phyloP scores from a whole-genome alignment of 2,797 vertebrate genomes.

The Danio aesculapii region DNA sequence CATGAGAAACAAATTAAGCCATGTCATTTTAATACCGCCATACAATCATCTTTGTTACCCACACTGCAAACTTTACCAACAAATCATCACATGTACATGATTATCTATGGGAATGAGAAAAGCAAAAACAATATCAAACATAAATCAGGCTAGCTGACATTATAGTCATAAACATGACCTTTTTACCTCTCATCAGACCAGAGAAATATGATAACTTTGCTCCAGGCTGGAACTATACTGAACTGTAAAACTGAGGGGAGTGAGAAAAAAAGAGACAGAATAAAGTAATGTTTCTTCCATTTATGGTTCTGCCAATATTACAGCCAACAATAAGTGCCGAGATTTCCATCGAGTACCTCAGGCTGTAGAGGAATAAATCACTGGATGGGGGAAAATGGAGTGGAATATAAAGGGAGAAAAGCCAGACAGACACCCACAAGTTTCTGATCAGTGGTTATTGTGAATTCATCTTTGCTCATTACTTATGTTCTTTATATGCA shows the following conservation, averaged over 20 bases:
- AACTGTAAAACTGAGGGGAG: conserved; percentile 1
- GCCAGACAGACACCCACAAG: conserved; percentile 21
- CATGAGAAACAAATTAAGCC: background rate
- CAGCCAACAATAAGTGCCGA: conserved; percentile 77
- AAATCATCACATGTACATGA: background rate
- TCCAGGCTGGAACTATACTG: conserved; percentile 1
- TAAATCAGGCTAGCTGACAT: background rate
- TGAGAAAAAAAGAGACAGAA: conserved; percentile 53
- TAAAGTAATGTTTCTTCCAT: conserved; percentile 78
- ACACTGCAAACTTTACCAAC: background rate
- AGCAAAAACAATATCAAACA: background rate
- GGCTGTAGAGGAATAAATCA: conserved; percentile 75
- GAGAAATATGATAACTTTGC: conserved; percentile 16
- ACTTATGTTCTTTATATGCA: conserved; percentile 2
- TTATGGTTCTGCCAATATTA: conserved; percentile 76
- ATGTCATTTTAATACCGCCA: background rate
- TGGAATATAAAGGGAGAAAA: conserved; percentile 31
- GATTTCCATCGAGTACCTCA: conserved; percentile 75
- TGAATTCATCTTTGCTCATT: background rate
- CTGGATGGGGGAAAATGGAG: conserved; percentile 18
- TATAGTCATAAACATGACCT: conserved; percentile 22
- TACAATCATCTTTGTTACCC: background rate
- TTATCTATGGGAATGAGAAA: conserved; percentile 5
- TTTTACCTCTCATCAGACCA: conserved; percentile 16
- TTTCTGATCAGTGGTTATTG: conserved; percentile 30